Base-by-base conservation (phyloP, 2,888 invertebrate species). In the Coremacera marginata region DNA sequence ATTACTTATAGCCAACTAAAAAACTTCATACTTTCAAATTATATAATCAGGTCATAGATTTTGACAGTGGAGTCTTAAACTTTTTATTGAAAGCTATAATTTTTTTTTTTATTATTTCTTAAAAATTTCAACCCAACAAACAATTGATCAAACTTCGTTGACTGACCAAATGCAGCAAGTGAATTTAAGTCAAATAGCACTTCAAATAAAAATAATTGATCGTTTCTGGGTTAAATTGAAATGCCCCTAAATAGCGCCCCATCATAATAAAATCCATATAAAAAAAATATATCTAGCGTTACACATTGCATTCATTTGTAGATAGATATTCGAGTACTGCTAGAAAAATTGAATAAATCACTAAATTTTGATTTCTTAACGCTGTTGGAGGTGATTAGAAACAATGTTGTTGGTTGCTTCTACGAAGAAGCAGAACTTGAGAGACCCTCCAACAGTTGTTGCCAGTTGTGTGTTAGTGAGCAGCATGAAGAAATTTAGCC, bases 181-280 rank as follows among this genome's bases (percentile, higher is more conserved):
- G 34, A 37, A 65, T 14, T 34, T 65, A 27, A 37, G 63, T 65
- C 63, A 65, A 65, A 65, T 65, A 65, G n/a, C 55, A 55, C n/a
- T 19, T 55, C 19, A 55, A 55, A 55, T 55, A 19, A 60, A 60
- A 22, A 31, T 65, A 31, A 65, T 65, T 65, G 37, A 65, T 65
- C 37, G 63, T 34, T 34, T 65, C 19, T 63, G 34, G 14, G 63
- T 63, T 63, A 8, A 34, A 34, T 65, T 19, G 34, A 65, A 31
- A 14, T 37, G 37, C 14, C 60, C 60, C 27, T 8, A 60, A 65
- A 65, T 65, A 65, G n/a, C 27, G 34, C 16, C 27, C 31, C 5
- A n/a, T 14, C 11, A 1, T 7, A 65, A 31, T 34, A 27, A 25
- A 27, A 62, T 9, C 27, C 5, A 5, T 1, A 22, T 16, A 62